Conservation (phyloP, 2,888 invertebrate genomes). For the Thymelicus sylvestris region DNA sequence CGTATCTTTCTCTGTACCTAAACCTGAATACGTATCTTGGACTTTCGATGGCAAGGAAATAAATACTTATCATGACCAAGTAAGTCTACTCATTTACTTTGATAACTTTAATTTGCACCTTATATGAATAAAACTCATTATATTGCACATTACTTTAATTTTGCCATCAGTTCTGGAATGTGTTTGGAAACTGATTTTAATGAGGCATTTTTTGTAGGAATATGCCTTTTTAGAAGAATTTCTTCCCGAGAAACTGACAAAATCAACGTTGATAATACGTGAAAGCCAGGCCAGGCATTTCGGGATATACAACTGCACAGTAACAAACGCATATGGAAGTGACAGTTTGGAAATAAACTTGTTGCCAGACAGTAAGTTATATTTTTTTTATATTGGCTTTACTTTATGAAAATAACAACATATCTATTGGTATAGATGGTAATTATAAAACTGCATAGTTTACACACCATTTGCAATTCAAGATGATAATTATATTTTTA, state of each 20-base stretch:
- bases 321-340: conserved; percentile 94
- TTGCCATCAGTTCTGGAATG: not conserved
- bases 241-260: conserved; percentile 89
- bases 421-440: no score
- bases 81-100: conserved; percentile 47
- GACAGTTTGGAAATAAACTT: conserved; percentile 93
- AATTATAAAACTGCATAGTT: no score
- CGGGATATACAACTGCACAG: conserved; percentile 97
- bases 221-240: conserved; percentile 91
- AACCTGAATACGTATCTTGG: conserved; percentile 95
- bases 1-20: conserved; percentile 94
- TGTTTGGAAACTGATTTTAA: not conserved
- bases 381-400: not conserved
- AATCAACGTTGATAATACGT: conserved; percentile 93
- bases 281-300: conserved; percentile 93
- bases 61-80: conserved; percentile 87
- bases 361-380: conserved; percentile 93
- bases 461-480: no score
- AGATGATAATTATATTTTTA: no score
- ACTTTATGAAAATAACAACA: no score
- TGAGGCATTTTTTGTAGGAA: conserved; percentile 73
- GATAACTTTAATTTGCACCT: no score
- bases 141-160: not conserved
- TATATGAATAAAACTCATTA: not conserved
- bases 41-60: conserved; percentile 92